Evolutionary conservation across 2,113 vertebrate genomes (phyloP).

Genomic region (Cyanoliseus patagonus): DNA sequence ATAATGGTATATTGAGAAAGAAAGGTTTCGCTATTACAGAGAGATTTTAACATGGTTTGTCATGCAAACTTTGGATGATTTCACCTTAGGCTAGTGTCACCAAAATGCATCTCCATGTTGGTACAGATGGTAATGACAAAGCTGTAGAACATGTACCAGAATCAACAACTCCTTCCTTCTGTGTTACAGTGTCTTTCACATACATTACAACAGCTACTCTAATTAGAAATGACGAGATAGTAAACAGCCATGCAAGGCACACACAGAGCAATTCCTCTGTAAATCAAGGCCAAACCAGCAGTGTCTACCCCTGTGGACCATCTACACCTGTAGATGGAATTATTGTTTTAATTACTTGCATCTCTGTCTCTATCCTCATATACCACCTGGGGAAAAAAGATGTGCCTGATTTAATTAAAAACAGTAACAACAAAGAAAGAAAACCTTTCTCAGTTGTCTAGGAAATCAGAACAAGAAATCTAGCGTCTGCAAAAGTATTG

Average conservation of each 20-base stretch:
- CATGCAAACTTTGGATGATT: background rate
- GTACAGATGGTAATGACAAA: background rate
- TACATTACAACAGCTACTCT: background rate
- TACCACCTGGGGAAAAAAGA: background rate
- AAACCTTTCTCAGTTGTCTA: background rate
- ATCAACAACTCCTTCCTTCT: background rate
- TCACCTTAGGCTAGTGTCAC: background rate
- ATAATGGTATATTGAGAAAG: background rate
- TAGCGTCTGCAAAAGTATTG: background rate
- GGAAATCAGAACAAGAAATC: background rate
- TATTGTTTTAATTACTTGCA: background rate
- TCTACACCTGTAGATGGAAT: background rate
- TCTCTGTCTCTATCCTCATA: background rate
- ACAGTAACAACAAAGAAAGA: background rate
- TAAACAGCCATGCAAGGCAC: background rate
- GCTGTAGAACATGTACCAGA: background rate
- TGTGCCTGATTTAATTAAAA: background rate
- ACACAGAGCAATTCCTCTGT: background rate
- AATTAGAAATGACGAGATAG: background rate
- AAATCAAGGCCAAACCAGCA: background rate
- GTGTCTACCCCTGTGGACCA: background rate
- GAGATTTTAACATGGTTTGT: background rate
- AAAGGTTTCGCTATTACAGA: background rate
- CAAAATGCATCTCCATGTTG: background rate
- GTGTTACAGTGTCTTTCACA: rapidly evolving